Evolutionary conservation across 2,113 vertebrate species (phyloP), one percentile per base, ranked within the genome.

Genomic region (Vulpes ferrilata): DNA sequence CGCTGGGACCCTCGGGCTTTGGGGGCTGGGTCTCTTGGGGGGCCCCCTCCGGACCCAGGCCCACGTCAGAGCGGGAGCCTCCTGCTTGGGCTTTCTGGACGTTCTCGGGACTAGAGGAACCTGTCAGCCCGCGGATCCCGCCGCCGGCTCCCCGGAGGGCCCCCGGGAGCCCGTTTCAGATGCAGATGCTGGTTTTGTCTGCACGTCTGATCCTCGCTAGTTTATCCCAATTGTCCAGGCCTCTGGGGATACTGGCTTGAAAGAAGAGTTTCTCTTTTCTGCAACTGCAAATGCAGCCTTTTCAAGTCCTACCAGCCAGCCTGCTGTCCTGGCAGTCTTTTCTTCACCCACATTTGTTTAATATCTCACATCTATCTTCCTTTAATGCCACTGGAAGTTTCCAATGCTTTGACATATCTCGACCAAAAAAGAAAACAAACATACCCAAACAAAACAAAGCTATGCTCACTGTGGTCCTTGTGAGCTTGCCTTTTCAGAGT

Each of bases 121-220:
- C 35, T 6, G 3, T 35, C 35, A 7, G 82, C 20, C 1, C 8
- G 86, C 81, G n/a, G 93, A 80, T 87, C 20, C 69, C 12, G 1
- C 91, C 13, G 0, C 53, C 3, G 0, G 23, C 32, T 91, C 94
- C 51, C 25, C 55, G 0, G 30, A 38, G 30, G 38, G 82, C 43
- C 62, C 60, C 69, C 5, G 7, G 74, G 88, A 82, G 60, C 23
- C 64, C 35, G 12, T 93, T 97, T 96, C 95, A 92, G 92, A 97
- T 59, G 97, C 95, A 96, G 97, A 93, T 71, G 43, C 53, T 60
- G 92, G 73, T 62, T 97, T 97, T 97, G 97, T 96, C 71, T 53
- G 84, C 74, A 0, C 1, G 11, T 71, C 85, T 25, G 92, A 62
- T 43, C 38, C 74, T 81, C 62, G 6, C 0, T 23, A 25, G 53